These are phyloP conservation scores for Xiphophorus maculatus DNA, from an alignment of 2,113 vertebrate genomes.

Conservation along the genomic window DNA sequence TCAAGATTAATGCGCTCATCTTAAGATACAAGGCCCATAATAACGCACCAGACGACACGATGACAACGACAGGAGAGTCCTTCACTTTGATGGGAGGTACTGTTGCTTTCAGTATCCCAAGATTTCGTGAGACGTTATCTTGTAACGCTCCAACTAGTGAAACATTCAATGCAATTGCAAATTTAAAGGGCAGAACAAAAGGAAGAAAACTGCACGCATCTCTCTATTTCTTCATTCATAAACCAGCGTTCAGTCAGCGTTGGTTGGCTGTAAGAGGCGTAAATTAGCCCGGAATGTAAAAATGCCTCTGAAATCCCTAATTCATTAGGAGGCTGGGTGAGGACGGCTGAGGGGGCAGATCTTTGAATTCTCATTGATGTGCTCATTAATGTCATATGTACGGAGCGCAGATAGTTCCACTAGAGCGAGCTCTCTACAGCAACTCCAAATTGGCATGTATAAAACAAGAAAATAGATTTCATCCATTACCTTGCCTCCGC, in stretches of 20 bases:
- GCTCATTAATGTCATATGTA: constrained; percentile 61
- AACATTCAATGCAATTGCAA: background rate
- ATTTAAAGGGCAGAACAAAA: background rate
- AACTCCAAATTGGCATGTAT: constrained; percentile 60
- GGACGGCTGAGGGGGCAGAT: constrained; percentile 54
- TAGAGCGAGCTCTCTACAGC: constrained; percentile 33
- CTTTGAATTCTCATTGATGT: constrained; percentile 56
- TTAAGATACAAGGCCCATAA: background rate
- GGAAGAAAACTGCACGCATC: background rate
- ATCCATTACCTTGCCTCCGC: constrained; percentile 52
- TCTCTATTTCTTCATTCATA: constrained; percentile 33
- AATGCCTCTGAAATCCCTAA: constrained; percentile 38
- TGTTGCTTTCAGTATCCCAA: background rate
- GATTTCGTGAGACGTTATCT: background rate
- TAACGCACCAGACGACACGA: background rate
- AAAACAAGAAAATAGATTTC: constrained; percentile 59
- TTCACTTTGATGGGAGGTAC: background rate
- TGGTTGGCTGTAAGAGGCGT: constrained; percentile 39
- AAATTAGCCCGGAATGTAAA: constrained; percentile 45
- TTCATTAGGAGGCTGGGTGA: constrained; percentile 51
- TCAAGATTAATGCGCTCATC: background rate
- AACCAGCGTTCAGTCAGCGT: constrained; percentile 42
- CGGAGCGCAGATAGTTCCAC: constrained; percentile 22
- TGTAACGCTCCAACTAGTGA: background rate
- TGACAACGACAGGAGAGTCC: too few species aligned